Base-by-base conservation (phyloP, 2,888 invertebrate genomes). In the Acrocyrtus sp. region DNA sequence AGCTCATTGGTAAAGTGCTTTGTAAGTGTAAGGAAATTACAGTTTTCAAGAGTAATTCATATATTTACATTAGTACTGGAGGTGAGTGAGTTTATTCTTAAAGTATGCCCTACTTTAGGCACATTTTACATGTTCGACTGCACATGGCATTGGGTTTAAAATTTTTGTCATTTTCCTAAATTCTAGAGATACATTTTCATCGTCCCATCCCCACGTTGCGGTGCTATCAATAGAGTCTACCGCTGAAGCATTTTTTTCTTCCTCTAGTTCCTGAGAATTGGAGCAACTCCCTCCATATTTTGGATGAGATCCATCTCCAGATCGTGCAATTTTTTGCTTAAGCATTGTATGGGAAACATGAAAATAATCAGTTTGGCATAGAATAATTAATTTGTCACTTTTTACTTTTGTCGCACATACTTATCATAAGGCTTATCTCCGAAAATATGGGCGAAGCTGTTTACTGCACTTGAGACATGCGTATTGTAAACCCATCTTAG, bases 141-240 rank as follows among this genome's bases (percentile, higher is more conserved):
- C n/a, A n/a, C n/a, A n/a, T n/a, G n/a, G n/a, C n/a, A n/a, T n/a
- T 39, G 45, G 45, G 4, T 45, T 45, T 17, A 45, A n/a, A n/a
- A 45, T 45, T 15, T 4, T 17, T 17, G 45, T 45, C 45, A 45
- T 45, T n/a, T 45, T 45, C 45, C 45, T 45, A n/a, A 45, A 45
- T 45, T 45, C 45, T 10, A 10, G 8, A 5, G 45, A 45, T 45
- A 45, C n/a, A 45, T 45, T 45, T 17, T 6, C 45, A 45, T 45
- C 45, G 5, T n/a, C 45, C 45, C 45, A 45, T 5, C 45, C 45
- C 45, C 45, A 45, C 8, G 45, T 45, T 5, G 4, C 45, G 5
- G 15, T 12, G 10, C 10, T 12, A 17, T 45, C 45, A 15, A 6
- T 5, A 45, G 5, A 5, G 10, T 12, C n/a, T 5, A 10, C 5